These are phyloP conservation scores for Chymomyza procnemis DNA, from an alignment of 2,888 invertebrate genomes.

Conservation along the genomic window DNA sequence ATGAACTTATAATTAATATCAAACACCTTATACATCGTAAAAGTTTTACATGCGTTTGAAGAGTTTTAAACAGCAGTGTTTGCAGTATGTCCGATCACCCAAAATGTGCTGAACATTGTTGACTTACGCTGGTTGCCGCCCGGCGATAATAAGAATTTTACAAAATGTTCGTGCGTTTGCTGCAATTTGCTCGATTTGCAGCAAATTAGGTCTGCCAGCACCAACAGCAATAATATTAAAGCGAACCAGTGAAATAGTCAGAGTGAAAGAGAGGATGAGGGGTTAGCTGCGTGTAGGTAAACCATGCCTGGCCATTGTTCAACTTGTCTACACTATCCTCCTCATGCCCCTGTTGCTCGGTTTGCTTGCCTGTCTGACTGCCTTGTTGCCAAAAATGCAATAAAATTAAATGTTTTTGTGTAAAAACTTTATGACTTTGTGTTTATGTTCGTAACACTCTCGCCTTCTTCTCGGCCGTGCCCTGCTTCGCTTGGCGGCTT, in stretches of 20 bases:
- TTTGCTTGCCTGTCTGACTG: not conserved
- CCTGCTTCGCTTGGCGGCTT: constrained; percentile 8
- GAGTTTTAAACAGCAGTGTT: not conserved
- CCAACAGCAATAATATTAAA: not conserved
- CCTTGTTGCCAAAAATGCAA: constrained; percentile 65
- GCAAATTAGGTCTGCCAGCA: constrained; percentile 64
- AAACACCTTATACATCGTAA: no score
- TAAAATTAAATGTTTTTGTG: constrained; percentile 72
- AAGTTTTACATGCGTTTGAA: not conserved
- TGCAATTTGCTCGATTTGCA: constrained; percentile 70
- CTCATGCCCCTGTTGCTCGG: not conserved
- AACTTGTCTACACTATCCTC: constrained; percentile 2
- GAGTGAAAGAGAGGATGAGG: not conserved
- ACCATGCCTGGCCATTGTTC: constrained; percentile 38
- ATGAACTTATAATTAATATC: no score
- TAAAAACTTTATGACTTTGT: constrained; percentile 72
- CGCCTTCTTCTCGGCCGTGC: constrained; percentile 20
- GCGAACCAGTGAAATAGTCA: not conserved
- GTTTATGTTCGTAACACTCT: constrained; percentile 67
- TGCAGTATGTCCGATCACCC: not conserved
- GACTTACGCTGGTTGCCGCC: not conserved
- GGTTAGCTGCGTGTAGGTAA: constrained; percentile 31
- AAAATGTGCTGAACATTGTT: not conserved
- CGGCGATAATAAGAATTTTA: constrained; percentile 20
- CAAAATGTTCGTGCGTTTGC: constrained; percentile 19